A percentile compares a stretch with the other conserved stretches of the same genome.
These are phyloP conservation scores for Pomacea canaliculata DNA, from an alignment of 2,888 invertebrate species.

Conservation along the genomic window DNA sequence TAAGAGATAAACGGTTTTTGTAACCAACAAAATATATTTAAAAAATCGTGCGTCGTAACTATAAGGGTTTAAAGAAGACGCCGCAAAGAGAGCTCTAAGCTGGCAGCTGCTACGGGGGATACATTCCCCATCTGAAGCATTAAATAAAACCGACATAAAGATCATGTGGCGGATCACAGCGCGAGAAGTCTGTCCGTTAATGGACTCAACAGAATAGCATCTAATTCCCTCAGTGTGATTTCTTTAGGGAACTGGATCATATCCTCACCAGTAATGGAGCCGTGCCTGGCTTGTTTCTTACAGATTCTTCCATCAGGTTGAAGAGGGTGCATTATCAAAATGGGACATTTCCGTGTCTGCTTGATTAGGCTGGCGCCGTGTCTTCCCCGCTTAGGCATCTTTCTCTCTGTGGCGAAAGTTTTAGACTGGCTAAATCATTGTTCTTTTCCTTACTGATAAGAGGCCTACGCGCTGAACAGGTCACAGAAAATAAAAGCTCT, in stretches of 20 bases:
- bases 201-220: conserved; percentile 10
- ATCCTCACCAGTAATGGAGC: conserved; percentile 10
- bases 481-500: too few species aligned
- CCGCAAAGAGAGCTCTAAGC: too few species aligned
- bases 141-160: conserved; percentile 20
- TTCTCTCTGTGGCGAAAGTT: too few species aligned
- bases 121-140: too few species aligned
- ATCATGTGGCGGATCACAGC: conserved; percentile 8
- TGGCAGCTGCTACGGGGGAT: too few species aligned
- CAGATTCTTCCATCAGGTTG: neutral
- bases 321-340: conserved; percentile 16
- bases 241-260: neutral
- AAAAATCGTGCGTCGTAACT: too few species aligned
- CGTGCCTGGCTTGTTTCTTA: conserved; percentile 7
- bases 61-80: too few species aligned
- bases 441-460: too few species aligned
- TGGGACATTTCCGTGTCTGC: conserved; percentile 9
- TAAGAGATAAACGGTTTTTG: too few species aligned
- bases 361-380: neutral
- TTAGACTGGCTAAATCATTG: too few species aligned
- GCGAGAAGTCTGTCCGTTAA: neutral
- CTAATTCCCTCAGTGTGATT: conserved; percentile 13
- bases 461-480: too few species aligned
- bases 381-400: neutral
- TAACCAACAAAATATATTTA: too few species aligned